A percentile compares a stretch with the other conserved stretches of the same genome.
These are phyloP conservation scores for Phaenicophaeus curvirostris DNA, from an alignment of 2,797 vertebrate genomes.

Conservation along the genomic window DNA sequence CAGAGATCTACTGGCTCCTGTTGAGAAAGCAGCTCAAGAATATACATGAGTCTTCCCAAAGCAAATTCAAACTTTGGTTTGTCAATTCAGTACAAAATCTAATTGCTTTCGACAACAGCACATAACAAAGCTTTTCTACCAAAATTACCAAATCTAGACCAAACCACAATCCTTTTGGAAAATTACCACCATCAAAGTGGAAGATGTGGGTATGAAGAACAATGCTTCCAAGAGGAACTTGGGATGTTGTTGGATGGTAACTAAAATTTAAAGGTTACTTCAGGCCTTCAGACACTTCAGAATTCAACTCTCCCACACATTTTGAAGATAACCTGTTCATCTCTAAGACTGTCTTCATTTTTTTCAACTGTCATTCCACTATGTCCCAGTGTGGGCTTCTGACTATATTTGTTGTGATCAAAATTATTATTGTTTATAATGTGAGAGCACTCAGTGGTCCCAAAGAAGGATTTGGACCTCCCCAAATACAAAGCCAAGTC, in stretches of 20 bases:
- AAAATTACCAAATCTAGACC: neutral
- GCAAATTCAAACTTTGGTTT: neutral
- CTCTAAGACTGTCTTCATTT: neutral
- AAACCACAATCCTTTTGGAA: neutral
- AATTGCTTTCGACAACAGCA: neutral
- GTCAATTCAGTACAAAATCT: neutral
- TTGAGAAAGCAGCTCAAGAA: neutral
- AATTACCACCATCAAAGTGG: neutral
- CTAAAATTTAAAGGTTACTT: neutral
- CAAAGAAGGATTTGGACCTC: neutral
- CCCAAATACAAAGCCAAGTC: neutral
- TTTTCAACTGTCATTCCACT: neutral
- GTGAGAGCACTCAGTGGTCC: neutral
- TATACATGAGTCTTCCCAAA: neutral
- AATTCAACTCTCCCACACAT: neutral
- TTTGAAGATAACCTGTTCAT: neutral
- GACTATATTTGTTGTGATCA: neutral
- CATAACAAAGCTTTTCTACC: slow-evolving; percentile 5
- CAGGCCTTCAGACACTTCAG: neutral
- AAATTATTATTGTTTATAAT: neutral
- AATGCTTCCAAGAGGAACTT: neutral
- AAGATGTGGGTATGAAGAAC: neutral
- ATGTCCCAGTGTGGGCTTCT: neutral
- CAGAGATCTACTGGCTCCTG: neutral
- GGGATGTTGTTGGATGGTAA: neutral